Evolutionary conservation across 2,113 vertebrate species (phyloP), one percentile per base, ranked within the genome.

Genomic region (Tichodroma muraria): DNA sequence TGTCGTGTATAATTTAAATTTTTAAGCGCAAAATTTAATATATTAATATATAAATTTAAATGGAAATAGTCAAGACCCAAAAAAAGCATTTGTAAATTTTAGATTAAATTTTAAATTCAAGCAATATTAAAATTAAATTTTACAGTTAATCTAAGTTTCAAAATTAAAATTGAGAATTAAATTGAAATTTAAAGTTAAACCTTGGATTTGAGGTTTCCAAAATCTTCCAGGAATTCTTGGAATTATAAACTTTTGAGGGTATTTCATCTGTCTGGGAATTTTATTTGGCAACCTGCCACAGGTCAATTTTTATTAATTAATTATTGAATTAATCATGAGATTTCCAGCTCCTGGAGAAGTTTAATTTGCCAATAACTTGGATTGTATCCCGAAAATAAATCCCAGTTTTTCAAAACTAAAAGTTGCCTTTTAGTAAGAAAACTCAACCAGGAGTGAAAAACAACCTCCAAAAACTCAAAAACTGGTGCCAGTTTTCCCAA

Each of bases 271-370:
- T 13, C 7, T 5, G 9, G 52, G 49, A n/a, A n/a, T 78, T 91
- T 40, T 22, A 31, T 78, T 54, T 69, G 23, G 12, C 45, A 18
- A 0, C 15, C 22, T 69, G 17, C 31, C 22, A 5, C 27, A 14
- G 37, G 21, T 45, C 9, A 19, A 16, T 59, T 16, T 42, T 11
- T 14, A 17, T 79, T 31, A 81, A 19, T 65, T 56, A 24, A 27
- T 52, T 33, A 2, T 27, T 40, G 4, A 49, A 23, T 37, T 27
- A 20, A 52, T 27, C 0, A 17, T 0, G 1, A 42, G 2, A 24
- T 65, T 14, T 45, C 33, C 72, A 66, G 25, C n/a, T 76, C 21
- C 59, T 33, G 28, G 17, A 27, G 2, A 6, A 4, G 10, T 45
- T 45, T 37, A 33, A 50, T 69, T 88, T 61, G 16, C 10, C 2